These are phyloP conservation scores for Therioaphis trifolii DNA, from an alignment of 2,888 invertebrate genomes.

Conservation along the genomic window DNA sequence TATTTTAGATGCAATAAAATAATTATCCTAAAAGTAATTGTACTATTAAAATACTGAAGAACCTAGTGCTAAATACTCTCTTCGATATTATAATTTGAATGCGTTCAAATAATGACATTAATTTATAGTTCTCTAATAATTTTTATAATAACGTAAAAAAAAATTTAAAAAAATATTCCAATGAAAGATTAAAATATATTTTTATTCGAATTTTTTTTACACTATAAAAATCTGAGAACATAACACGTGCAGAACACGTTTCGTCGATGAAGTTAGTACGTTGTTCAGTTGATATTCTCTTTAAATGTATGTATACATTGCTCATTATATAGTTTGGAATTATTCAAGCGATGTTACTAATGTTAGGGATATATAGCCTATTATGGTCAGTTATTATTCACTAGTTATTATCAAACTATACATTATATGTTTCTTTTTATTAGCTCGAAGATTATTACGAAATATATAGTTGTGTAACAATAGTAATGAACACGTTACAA, in stretches of 20 bases:
- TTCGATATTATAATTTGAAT: too few species aligned
- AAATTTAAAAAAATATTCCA: not conserved
- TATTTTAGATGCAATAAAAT: too few species aligned
- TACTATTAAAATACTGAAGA: too few species aligned
- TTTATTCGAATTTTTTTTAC: not conserved
- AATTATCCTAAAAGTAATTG: too few species aligned
- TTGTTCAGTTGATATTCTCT: not conserved
- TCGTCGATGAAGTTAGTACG: not conserved
- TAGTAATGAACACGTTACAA: too few species aligned
- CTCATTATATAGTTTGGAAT: not conserved
- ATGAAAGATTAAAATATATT: not conserved
- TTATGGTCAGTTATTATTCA: not conserved
- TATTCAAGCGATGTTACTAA: not conserved
- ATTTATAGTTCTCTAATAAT: not conserved
- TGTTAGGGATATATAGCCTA: not conserved
- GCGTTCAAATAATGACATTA: not conserved
- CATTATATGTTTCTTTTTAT: too few species aligned
- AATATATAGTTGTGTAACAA: too few species aligned
- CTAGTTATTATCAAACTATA: too few species aligned
- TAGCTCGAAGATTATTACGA: too few species aligned
- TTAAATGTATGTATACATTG: not conserved
- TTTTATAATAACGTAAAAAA: not conserved
- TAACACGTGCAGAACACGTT: slow-evolving; percentile 12
- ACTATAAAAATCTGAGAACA: not conserved
- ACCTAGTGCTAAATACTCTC: too few species aligned